Evolutionary conservation across 2,888 invertebrate species (phyloP).

Genomic region (Apodemia mormo): DNA sequence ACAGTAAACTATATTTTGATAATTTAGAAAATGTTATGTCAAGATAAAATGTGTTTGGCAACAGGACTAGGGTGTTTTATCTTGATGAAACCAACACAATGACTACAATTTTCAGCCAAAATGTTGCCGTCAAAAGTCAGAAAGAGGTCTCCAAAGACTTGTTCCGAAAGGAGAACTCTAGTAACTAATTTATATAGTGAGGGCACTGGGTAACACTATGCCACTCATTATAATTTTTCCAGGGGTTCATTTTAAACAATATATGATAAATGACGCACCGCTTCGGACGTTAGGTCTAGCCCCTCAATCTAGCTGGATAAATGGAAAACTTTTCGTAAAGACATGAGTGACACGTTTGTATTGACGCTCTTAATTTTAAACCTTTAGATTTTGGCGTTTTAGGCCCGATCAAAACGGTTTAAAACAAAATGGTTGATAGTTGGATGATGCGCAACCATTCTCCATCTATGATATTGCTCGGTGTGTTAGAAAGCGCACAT

Average conservation of each 20-base stretch:
- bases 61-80: constrained; percentile 46
- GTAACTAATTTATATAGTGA: no score
- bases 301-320: constrained; percentile 52
- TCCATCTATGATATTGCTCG: no score
- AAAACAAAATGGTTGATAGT: constrained; percentile 39
- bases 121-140: neutral
- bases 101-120: constrained; percentile 45
- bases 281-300: constrained; percentile 49
- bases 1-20: neutral
- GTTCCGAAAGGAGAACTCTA: no score
- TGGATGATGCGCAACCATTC: no score
- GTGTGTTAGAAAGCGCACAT: no score
- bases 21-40: constrained; percentile 8
- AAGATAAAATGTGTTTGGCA: constrained; percentile 6
- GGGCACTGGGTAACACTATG: neutral
- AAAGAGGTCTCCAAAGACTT: no score
- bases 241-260: neutral
- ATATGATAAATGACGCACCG: constrained; percentile 46
- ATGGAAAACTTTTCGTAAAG: constrained; percentile 45
- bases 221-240: constrained; percentile 12
- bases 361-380: constrained; percentile 40
- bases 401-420: constrained; percentile 25
- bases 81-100: constrained; percentile 49
- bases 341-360: constrained; percentile 41
- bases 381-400: constrained; percentile 35